phyloP scores from a whole-genome alignment of 2,888 invertebrate genomes.

The Drosophila nr. fundita region DNA sequence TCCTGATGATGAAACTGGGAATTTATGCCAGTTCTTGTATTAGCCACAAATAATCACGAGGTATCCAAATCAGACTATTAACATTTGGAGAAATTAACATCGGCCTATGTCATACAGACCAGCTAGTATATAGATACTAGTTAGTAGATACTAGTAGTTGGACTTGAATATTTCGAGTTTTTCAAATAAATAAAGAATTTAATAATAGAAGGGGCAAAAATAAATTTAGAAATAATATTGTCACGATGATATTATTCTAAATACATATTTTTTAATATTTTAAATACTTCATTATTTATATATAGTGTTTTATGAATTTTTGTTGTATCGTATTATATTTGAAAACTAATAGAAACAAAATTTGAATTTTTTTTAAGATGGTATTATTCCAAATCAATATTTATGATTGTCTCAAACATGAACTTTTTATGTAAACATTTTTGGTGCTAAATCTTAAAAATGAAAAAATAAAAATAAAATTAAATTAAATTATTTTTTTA shows the following conservation, averaged over 20 bases:
- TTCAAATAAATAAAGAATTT: neutral
- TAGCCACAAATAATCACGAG: too few species aligned
- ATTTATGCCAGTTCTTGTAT: neutral
- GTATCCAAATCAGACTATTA: neutral
- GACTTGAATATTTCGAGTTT: neutral
- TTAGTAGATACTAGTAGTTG: too few species aligned
- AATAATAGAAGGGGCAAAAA: neutral
- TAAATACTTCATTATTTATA: neutral
- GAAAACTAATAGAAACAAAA: neutral
- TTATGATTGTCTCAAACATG: neutral
- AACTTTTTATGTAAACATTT: neutral
- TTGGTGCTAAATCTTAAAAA: neutral
- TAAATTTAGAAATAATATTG: neutral
- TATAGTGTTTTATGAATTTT: neutral
- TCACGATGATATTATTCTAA: neutral
- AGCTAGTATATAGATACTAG: too few species aligned
- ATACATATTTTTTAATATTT: neutral
- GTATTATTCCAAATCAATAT: neutral
- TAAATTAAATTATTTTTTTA: neutral
- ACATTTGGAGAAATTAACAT: neutral
- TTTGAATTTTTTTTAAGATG: neutral
- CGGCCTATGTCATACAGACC: too few species aligned
- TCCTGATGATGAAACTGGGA: neutral
- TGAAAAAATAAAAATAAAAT: neutral
- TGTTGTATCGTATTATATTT: neutral